phyloP scores from a whole-genome alignment of 2,113 vertebrate species.

The Noturus placidus region DNA sequence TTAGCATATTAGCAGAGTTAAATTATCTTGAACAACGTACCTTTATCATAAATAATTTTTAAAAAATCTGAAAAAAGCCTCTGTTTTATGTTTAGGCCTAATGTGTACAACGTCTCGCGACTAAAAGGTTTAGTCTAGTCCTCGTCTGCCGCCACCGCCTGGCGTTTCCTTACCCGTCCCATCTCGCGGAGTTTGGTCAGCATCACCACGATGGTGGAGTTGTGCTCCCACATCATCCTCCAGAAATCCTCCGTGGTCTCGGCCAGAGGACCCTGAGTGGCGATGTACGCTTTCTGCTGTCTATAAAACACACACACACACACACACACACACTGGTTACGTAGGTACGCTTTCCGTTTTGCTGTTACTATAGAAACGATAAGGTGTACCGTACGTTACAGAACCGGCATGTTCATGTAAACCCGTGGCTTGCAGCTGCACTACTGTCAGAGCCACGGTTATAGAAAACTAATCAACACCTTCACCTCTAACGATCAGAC shows the following conservation, averaged over 20 bases:
- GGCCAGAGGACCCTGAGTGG: slow-evolving; percentile 89
- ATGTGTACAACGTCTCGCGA: neutral
- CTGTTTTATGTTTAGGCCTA: no score
- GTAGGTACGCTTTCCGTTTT: no score
- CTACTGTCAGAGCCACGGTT: neutral
- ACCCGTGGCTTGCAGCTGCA: neutral
- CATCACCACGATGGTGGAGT: slow-evolving; percentile 98
- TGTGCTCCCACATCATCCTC: slow-evolving; percentile 98
- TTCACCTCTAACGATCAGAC: neutral
- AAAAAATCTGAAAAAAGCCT: no score
- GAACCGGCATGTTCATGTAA: neutral
- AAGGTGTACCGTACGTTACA: neutral
- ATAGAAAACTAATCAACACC: neutral
- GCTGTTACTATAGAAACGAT: neutral
- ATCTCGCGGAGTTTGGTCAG: slow-evolving; percentile 94
- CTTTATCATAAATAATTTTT: neutral
- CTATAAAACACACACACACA: slow-evolving; percentile 62
- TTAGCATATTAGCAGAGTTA: no score
- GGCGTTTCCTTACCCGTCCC: slow-evolving; percentile 81
- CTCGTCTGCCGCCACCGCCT: neutral
- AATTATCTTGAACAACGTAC: neutral
- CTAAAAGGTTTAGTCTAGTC: neutral
- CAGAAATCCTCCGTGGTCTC: slow-evolving; percentile 98
- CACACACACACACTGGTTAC: neutral
- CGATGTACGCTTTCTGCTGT: slow-evolving; percentile 95